phyloP scores from a whole-genome alignment of 1,140 invertebrate genomes.

The Acromyrmex echinatior region DNA sequence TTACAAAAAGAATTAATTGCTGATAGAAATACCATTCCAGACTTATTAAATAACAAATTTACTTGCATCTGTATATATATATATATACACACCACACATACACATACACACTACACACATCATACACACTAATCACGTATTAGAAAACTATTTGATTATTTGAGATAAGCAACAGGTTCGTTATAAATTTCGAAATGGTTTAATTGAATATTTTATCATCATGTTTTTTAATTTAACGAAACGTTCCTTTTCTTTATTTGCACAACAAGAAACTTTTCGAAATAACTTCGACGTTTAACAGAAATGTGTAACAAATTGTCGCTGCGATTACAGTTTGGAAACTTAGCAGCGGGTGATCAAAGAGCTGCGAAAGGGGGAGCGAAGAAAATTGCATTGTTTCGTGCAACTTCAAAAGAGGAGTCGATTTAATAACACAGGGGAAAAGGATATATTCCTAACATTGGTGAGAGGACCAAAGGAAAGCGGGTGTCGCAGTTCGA shows the following conservation, averaged over 20 bases:
- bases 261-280: not conserved
- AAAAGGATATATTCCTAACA: not conserved
- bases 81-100: not conserved
- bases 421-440: slow-evolving; percentile 9
- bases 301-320: not conserved
- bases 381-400: slow-evolving; percentile 18
- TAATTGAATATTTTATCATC: not conserved
- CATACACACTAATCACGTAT: not conserved
- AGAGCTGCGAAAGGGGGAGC: not conserved
- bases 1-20: not conserved
- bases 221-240: not conserved
- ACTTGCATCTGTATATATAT: not conserved
- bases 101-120: not conserved
- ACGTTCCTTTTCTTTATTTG: not conserved
- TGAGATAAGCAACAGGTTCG: slow-evolving; percentile 14
- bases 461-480: not conserved
- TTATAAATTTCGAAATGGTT: not conserved
- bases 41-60: not conserved
- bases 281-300: not conserved
- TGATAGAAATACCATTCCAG: not conserved
- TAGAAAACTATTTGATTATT: not conserved
- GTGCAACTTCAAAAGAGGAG: slow-evolving; percentile 6
- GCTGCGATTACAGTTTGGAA: not conserved
- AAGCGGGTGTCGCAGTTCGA: slow-evolving; percentile 18
- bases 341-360: not conserved